Base-by-base conservation (phyloP, 2,797 vertebrate genomes). In the Menidia menidia region DNA sequence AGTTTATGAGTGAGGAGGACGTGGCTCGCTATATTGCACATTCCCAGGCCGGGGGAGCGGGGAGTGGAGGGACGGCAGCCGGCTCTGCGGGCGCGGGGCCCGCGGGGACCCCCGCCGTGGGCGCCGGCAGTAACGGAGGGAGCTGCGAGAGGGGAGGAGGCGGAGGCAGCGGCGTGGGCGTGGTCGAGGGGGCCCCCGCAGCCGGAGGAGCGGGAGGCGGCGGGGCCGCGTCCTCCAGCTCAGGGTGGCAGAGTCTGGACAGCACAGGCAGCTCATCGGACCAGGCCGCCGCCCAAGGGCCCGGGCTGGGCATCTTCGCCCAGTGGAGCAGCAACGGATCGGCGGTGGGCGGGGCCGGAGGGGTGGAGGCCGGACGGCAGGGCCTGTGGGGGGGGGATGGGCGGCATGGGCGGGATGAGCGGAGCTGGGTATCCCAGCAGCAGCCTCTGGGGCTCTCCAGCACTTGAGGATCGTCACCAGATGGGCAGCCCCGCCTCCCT, bases 1-100 rank as follows among this genome's bases (percentile, higher is more conserved):
- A 99, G 95, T 99, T 99, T 94, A 95, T 97, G 88, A 98, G 97
- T 11, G 97, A 99, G 68, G 97, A 99, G 80, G 97, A 99, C 64
- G 97, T 98, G 80, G 95, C 95, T 90, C 97, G 96, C 81, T 99
- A 98, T 93, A 95, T 98, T 95, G 95, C 96, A 94, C 97, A 98
- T 96, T 98, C 96, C 94, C 97, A 98, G 93, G 94, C 95, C 25
- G 92, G 89, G 78, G 87, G 88, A 82, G 83, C 86, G 19, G 85
- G 75, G 64, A 85, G 74, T 48, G 82, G 82, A 60, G 86, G 88
- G 67, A 75, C 81, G 65, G 68, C 85, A 39, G 60, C 75, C 4
- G 65, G 85, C 60, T 83, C 89, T 30, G 64, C 83, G 7, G 88
- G 88, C 50, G 77, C 87, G 0, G 88, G 84, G 53, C 68, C 87